Evolutionary conservation across 2,113 vertebrate genomes (phyloP).

Genomic region (Melierax canorus): DNA sequence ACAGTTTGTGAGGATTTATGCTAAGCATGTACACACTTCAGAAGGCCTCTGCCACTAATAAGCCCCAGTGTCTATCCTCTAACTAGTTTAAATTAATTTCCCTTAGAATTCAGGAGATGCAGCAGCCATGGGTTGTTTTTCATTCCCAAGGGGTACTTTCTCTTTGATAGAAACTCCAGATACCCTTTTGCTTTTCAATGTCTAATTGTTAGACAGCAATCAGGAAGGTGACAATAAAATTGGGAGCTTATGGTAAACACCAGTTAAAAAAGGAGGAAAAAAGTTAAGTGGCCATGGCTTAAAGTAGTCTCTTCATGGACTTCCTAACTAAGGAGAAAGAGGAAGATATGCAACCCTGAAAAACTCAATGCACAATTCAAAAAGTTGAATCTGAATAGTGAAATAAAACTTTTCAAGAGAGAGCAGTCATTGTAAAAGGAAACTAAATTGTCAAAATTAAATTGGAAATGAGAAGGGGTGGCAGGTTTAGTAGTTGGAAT

Average conservation of each 20-base stretch:
- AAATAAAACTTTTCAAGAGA: background rate
- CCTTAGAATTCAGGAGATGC: slow-evolving; percentile 36
- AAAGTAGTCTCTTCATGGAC: background rate
- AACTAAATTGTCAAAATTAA: background rate
- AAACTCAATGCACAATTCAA: background rate
- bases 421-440: background rate
- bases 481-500: background rate
- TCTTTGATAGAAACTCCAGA: background rate
- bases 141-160: background rate
- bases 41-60: slow-evolving; percentile 20
- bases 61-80: background rate
- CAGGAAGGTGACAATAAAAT: background rate
- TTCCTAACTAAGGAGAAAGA: background rate
- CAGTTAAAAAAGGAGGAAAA: background rate
- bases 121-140: background rate
- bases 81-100: slow-evolving; percentile 30
- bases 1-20: slow-evolving; percentile 21
- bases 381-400: background rate
- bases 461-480: background rate
- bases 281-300: background rate
- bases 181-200: background rate
- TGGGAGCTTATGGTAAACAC: background rate
- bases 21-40: background rate
- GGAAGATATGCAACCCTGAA: background rate
- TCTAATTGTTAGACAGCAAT: background rate